Percentiles rank a stretch among this genome's conserved stretches.
These are phyloP conservation scores for Protodeltote pygarga DNA, from an alignment of 2,888 invertebrate species.

Conservation along the genomic window DNA sequence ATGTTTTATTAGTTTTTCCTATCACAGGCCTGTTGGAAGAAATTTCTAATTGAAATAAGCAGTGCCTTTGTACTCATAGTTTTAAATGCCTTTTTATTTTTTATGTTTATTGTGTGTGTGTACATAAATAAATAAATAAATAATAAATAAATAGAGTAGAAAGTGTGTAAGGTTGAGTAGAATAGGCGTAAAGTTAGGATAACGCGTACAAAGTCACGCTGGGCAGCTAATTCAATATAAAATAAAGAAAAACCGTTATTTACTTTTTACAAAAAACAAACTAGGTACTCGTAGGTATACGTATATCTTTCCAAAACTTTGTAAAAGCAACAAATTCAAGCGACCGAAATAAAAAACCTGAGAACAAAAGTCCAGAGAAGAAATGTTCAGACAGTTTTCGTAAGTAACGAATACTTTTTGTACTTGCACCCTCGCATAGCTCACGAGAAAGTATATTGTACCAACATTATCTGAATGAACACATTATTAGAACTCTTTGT, in stretches of 20 bases:
- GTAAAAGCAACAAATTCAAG: slow-evolving; percentile 13
- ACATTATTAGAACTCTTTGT: slow-evolving; percentile 30
- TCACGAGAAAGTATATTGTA: slow-evolving; percentile 23
- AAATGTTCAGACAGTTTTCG: slow-evolving; percentile 20
- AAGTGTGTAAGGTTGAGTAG: too few species aligned
- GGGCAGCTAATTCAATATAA: neutral
- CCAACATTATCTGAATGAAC: slow-evolving; percentile 28
- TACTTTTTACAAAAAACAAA: slow-evolving; percentile 1
- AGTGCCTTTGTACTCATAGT: too few species aligned
- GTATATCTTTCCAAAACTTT: slow-evolving; percentile 9
- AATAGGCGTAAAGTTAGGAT: neutral
- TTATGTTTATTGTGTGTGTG: too few species aligned
- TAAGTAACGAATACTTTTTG: slow-evolving; percentile 11
- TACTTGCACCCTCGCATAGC: slow-evolving; percentile 32
- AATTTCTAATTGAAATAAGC: too few species aligned
- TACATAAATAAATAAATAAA: too few species aligned
- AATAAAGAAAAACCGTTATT: too few species aligned
- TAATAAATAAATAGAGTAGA: too few species aligned
- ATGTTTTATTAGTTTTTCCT: too few species aligned
- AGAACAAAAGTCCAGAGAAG: slow-evolving; percentile 22
- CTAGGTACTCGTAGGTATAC: too few species aligned
- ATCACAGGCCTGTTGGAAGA: too few species aligned
- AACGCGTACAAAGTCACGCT: too few species aligned
- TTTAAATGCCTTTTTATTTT: too few species aligned
- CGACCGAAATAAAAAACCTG: slow-evolving; percentile 17